Evolutionary conservation across 2,888 invertebrate species (phyloP), one percentile per base, ranked within the genome.

Genomic region (Cancer borealis): DNA sequence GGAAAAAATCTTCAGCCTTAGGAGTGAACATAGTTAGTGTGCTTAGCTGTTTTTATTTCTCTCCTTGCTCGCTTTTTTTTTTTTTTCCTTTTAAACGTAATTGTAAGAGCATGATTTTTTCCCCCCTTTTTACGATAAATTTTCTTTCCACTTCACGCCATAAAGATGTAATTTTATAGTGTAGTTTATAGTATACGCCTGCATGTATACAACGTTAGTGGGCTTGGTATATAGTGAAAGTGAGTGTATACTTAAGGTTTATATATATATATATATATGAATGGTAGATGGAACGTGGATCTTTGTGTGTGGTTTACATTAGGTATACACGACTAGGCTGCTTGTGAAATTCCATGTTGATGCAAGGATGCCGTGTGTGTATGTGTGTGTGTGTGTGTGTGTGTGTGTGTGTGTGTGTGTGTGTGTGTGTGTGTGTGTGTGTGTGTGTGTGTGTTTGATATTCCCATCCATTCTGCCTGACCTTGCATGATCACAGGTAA

Each of bases 21-120:
- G n/a, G 73, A 73, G 73, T 26, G 73, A 73, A n/a, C 73, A 73
- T 26, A 26, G 73, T 73, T 73, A 26, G 73, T 73, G n/a, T 73
- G n/a, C 73, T 26, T 10, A 26, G 73, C 26, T 26, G 10, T 73
- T 73, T 73, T n/a, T 73, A 0, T 73, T 73, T 60, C 60, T 54
- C 12, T 54, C 54, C 14, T 14, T 60, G 21, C 60, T 60, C 21
- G 4, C 4, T 60, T 60, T 60, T 60, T 21, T 17, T 8, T 60
- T 60, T 60, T 60, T 39, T 39, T 2, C 39, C 39, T 39, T 39
- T 39, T 39, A 39, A 60, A 60, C 21, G 21, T 60, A 60, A 60
- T 60, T 17, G 21, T 60, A 21, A 60, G 60, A 60, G 60, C 3
- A 60, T 60, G 60, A 21, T 3, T 3, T 4, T 60, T 60, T 60